phyloP scores from a whole-genome alignment of 2,888 invertebrate genomes.

The Biston betularia region DNA sequence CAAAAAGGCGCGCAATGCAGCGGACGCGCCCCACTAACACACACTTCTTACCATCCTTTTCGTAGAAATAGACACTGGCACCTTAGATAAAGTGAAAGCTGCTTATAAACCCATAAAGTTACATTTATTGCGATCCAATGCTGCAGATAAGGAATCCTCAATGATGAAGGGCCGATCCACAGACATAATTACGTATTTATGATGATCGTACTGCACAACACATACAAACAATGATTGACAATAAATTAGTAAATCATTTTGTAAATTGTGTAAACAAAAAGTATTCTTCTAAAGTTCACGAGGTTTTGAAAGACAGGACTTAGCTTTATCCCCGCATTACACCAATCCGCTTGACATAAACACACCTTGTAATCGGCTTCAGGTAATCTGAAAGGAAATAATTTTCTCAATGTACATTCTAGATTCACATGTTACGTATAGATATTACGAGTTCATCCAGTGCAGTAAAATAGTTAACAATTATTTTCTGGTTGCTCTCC shows the following conservation, averaged over 20 bases:
- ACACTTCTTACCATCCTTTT: conserved; percentile 83
- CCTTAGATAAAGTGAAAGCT: conserved; percentile 83
- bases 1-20: conserved; percentile 72
- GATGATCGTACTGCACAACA: background rate
- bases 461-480: too few relatives aligned
- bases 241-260: conserved; percentile 31
- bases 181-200: conserved; percentile 6
- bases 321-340: conserved; percentile 58
- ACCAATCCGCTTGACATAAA: conserved; percentile 77
- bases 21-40: conserved; percentile 84
- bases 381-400: conserved; percentile 61
- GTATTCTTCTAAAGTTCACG: conserved; percentile 31
- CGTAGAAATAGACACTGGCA: conserved; percentile 81
- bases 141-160: conserved; percentile 61
- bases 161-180: conserved; percentile 35
- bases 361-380: conserved; percentile 76
- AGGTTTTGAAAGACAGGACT: conserved; percentile 36
- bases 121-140: conserved; percentile 74
- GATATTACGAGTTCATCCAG: too few relatives aligned
- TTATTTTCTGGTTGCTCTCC: too few relatives aligned
- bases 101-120: conserved; percentile 79
- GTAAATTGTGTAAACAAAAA: conserved; percentile 14
- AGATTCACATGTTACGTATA: background rate
- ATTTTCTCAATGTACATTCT: background rate
- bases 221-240: conserved; percentile 4